These are phyloP conservation scores for Lordiphosa fenestrarum DNA, from an alignment of 2,888 invertebrate genomes.

Conservation along the genomic window DNA sequence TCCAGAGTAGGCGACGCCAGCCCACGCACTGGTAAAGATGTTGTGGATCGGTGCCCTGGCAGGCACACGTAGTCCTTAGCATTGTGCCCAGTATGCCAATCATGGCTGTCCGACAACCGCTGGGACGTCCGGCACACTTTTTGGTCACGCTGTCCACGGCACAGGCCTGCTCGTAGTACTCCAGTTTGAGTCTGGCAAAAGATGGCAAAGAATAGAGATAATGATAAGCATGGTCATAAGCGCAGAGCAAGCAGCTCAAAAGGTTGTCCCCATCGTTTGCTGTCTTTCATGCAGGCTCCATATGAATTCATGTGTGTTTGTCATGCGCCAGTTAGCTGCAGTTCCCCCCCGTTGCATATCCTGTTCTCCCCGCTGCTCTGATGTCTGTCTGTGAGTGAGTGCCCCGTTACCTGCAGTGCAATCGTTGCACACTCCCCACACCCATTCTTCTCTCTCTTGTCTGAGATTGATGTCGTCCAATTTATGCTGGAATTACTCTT, in stretches of 20 bases:
- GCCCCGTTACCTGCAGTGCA: slow-evolving; percentile 54
- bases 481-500: slow-evolving; percentile 60
- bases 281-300: slow-evolving; percentile 3
- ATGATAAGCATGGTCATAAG: slow-evolving; percentile 21
- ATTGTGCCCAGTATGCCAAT: slow-evolving; percentile 94
- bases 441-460: slow-evolving; percentile 13
- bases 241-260: slow-evolving; percentile 11
- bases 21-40: slow-evolving; percentile 93
- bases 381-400: slow-evolving; percentile 38
- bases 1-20: slow-evolving; percentile 94
- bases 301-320: slow-evolving; percentile 22
- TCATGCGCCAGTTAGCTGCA: slow-evolving; percentile 41
- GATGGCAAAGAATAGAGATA: background rate
- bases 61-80: slow-evolving; percentile 92
- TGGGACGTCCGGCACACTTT: slow-evolving; percentile 92
- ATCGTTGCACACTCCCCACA: slow-evolving; percentile 4
- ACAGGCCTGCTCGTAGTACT: slow-evolving; percentile 94
- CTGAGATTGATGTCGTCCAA: slow-evolving; percentile 68
- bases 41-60: slow-evolving; percentile 91
- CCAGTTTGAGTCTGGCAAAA: slow-evolving; percentile 85
- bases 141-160: slow-evolving; percentile 94
- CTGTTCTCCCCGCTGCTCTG: background rate
- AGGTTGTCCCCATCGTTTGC: slow-evolving; percentile 9
- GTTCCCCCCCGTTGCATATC: slow-evolving; percentile 25
- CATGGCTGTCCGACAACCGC: slow-evolving; percentile 92